A percentile compares a stretch with the other conserved stretches of the same genome.
Conservation (phyloP, 2,888 invertebrate genomes). For the Drosophila mayaguana region DNA sequence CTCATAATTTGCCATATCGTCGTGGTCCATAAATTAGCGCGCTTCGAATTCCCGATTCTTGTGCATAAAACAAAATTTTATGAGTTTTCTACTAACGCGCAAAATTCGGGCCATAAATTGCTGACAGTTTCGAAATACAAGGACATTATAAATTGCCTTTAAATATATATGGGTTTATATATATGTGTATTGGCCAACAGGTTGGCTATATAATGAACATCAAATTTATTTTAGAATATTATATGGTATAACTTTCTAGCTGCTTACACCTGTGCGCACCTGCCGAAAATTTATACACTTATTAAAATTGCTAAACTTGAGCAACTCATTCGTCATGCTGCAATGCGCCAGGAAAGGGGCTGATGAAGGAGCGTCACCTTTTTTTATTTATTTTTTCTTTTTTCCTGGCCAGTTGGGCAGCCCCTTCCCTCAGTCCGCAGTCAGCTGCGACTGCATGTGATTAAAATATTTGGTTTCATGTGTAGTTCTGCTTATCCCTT, state of each 20-base stretch:
- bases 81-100: slow-evolving; percentile 48
- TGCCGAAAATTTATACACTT: slow-evolving; percentile 7
- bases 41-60: slow-evolving; percentile 23
- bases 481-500: slow-evolving; percentile 19
- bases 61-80: slow-evolving; percentile 66
- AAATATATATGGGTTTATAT: not conserved
- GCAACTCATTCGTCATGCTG: slow-evolving; percentile 72
- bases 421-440: not conserved
- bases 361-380: slow-evolving; percentile 24
- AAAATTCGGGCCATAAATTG: slow-evolving; percentile 58
- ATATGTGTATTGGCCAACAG: slow-evolving; percentile 54
- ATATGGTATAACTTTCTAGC: slow-evolving; percentile 42
- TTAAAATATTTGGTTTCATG: slow-evolving; percentile 54
- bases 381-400: too few species aligned
- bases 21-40: slow-evolving; percentile 55
- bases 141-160: slow-evolving; percentile 8
- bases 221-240: slow-evolving; percentile 46
- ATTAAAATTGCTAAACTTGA: slow-evolving; percentile 47
- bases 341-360: slow-evolving; percentile 47
- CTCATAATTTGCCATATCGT: slow-evolving; percentile 41
- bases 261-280: slow-evolving; percentile 48
- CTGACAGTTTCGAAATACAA: not conserved
- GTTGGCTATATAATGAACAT: slow-evolving; percentile 47
- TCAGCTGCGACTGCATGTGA: slow-evolving; percentile 34
- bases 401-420: slow-evolving; percentile 39